These are phyloP conservation scores for Bicyclus anynana DNA, from an alignment of 1,140 invertebrate species.

Conservation along the genomic window DNA sequence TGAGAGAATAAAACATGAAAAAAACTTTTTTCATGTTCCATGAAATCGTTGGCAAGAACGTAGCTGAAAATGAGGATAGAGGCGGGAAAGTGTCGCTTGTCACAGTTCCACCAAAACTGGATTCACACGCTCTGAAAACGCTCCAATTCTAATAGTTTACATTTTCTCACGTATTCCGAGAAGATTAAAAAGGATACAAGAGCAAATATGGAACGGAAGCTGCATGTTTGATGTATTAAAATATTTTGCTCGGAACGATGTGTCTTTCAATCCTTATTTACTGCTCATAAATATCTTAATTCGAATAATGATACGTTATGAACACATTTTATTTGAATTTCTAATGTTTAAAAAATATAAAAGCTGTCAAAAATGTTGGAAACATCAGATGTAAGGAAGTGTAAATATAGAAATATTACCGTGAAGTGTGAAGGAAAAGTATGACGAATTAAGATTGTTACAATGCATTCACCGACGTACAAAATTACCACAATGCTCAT, in stretches of 20 bases:
- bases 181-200: slow-evolving; percentile 19
- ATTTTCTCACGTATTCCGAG: slow-evolving; percentile 14
- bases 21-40: slow-evolving; percentile 22
- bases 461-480: slow-evolving; percentile 25
- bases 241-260: slow-evolving; percentile 1
- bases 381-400: slow-evolving; percentile 3
- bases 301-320: neutral
- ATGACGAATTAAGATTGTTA: slow-evolving; percentile 53
- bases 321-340: neutral
- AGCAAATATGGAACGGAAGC: slow-evolving; percentile 20
- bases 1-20: too few species aligned
- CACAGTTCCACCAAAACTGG: slow-evolving; percentile 19
- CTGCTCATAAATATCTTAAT: neutral
- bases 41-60: slow-evolving; percentile 27
- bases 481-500: slow-evolving; percentile 14
- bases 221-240: slow-evolving; percentile 9
- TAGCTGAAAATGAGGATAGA: slow-evolving; percentile 18
- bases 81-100: slow-evolving; percentile 23
- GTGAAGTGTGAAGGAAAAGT: slow-evolving; percentile 47
- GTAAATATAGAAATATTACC: slow-evolving; percentile 8
- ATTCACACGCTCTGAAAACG: slow-evolving; percentile 12
- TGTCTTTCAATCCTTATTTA: neutral
- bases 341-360: neutral
- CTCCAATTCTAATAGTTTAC: slow-evolving; percentile 9
- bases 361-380: neutral